Conservation (phyloP, 2,113 vertebrate genomes). For the Macaca fascicularis region DNA sequence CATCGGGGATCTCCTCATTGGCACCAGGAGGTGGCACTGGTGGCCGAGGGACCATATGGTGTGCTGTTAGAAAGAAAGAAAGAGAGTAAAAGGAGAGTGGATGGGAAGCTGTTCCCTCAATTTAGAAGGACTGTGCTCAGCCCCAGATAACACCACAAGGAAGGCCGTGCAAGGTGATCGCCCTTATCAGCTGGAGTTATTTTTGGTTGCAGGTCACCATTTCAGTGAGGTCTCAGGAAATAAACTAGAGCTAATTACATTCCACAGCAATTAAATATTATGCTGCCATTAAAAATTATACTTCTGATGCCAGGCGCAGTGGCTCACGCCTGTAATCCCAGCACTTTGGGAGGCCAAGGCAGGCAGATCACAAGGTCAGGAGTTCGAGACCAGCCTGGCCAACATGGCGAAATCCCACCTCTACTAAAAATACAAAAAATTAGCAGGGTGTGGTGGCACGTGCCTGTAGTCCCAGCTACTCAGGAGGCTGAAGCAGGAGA, state of each 20-base stretch:
- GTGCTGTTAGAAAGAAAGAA: conserved; percentile 77
- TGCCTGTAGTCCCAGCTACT: too few relatives aligned
- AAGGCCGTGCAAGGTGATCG: neutral
- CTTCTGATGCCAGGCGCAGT: neutral
- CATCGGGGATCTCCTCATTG: conserved; percentile 88
- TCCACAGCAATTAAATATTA: neutral
- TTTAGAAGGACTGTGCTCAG: neutral
- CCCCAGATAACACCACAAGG: neutral
- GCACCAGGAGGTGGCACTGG: conserved; percentile 85
- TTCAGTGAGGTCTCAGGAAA: neutral
- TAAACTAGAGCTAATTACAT: neutral
- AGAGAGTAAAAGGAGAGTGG: neutral
- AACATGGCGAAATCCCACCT: too few relatives aligned
- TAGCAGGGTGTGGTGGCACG: too few relatives aligned
- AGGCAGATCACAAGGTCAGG: too few relatives aligned
- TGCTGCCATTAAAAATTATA: neutral
- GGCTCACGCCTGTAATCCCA: too few relatives aligned
- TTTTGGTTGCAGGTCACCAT: neutral
- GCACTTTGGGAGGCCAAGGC: too few relatives aligned
- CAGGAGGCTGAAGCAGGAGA: too few relatives aligned
- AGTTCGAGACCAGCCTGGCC: too few relatives aligned
- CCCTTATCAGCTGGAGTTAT: neutral
- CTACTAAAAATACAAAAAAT: too few relatives aligned
- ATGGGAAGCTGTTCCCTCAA: neutral
- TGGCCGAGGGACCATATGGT: conserved; percentile 86